Evolutionary conservation across 1,140 invertebrate species (phyloP), one percentile per base, ranked within the genome.

Genomic region (Lucilia cuprina): DNA sequence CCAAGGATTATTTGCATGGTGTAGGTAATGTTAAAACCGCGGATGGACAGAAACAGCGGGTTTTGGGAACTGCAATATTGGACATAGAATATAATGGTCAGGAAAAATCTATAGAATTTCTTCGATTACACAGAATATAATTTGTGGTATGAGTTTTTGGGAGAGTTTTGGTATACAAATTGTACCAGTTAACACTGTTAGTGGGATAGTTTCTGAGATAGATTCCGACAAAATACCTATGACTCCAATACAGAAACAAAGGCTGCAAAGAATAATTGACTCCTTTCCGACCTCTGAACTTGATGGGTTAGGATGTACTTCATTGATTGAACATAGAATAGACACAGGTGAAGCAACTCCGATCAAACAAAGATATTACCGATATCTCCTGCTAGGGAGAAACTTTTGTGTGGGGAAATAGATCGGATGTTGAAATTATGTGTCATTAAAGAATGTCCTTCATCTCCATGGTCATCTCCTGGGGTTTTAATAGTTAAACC

Each of bases 381-480:
- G 35, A 41, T 41, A 41, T 41, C 35, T 41, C 35, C 35, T 41
- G 35, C 65, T 70, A 70, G 21, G 65, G 65, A 70, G 7, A 70
- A 70, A 19, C n/a, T 70, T 21, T 70, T 70, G 65, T 70, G 65
- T 19, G n/a, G n/a, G 2, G 65, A 70, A 70, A 70, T 70, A 21
- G 65, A 70, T 41, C 35, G 35, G 35, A 41, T 41, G 35, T 41
- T 41, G 35, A 41, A 41, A 41, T 41, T 41, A 41, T 3, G 65
- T 9, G 65, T 70, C 3, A 70, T 70, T 70, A n/a, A 70, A 7
- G 65, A 70, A 70, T 70, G 65, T 19, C 65, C 65, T 8, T 8
- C n/a, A 70, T 70, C 65, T 70, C 65, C 65, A 7, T 70, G 65
- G 65, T 70, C 65, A n/a, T 70, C 65, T 17, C 65, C 65, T n/a